Evolutionary conservation across 2,797 vertebrate species (phyloP).

Genomic region (Darevskia nairensis): DNA sequence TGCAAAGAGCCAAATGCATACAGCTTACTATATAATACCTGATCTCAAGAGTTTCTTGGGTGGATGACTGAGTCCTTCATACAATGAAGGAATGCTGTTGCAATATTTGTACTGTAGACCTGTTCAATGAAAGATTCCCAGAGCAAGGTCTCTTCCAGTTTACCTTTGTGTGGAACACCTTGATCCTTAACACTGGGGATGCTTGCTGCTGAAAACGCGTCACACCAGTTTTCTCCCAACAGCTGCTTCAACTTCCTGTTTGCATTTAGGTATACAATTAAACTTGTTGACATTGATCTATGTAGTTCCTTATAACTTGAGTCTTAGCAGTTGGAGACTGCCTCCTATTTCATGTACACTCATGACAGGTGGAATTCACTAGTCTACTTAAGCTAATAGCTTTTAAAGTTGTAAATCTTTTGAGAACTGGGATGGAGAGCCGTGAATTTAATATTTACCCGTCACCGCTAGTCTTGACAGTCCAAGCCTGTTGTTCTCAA

Average conservation of each 20-base stretch:
- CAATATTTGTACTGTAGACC: not conserved
- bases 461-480: not conserved
- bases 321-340: not conserved
- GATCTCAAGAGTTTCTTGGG: not conserved
- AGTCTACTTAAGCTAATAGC: constrained; percentile 28
- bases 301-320: constrained; percentile 16
- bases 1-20: not conserved
- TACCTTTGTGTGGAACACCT: not conserved
- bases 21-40: not conserved
- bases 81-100: not conserved
- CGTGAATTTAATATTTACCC: constrained; percentile 27
- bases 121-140: not conserved
- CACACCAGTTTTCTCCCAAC: not conserved
- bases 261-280: constrained; percentile 28
- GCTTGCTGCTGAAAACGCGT: not conserved
- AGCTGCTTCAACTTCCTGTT: constrained; percentile 21
- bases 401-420: constrained; percentile 33
- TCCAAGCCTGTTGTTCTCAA: not conserved
- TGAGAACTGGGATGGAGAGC: not conserved
- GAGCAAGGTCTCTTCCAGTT: not conserved
- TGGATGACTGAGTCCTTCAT: not conserved
- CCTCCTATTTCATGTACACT: constrained; percentile 28
- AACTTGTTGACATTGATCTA: constrained; percentile 32
- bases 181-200: not conserved
- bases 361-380: constrained; percentile 33